Base-by-base conservation (phyloP, 2,113 vertebrate species). In the Crotophaga sulcirostris region DNA sequence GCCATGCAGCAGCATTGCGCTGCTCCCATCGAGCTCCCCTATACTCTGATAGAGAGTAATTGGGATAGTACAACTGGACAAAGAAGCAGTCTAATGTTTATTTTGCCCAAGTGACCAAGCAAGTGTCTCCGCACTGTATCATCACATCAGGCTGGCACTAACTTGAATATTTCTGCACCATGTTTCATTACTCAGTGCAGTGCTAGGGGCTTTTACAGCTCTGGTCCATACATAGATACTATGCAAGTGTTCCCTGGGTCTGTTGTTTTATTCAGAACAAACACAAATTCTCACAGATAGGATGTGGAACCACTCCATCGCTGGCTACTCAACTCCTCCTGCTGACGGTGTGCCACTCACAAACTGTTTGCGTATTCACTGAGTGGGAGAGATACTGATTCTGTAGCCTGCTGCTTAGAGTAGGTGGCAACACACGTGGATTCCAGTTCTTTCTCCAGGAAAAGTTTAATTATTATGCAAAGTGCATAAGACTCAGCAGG, bases 361-460 rank as follows among this genome's bases (percentile, higher is more conserved):
- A 68, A 79, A 93, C 82, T 36, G 60, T 69, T 56, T 85, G 70
- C 4, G 3, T 56, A 40, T 73, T 91, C 54, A 56, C 54, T 83
- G 87, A 85, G 90, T 84, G 84, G 75, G 90, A 94, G 83, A 88
- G 85, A 87, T 20, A 76, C 78, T 69, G 78, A 90, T 85, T 95
- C 83, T 56, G 63, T 24, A 91, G 90, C 90, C 82, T 90, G 74
- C 87, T 91, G 74, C 88, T 75, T 31, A 60, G 84, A 95, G 92
- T 85, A 88, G 95, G 95, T 94, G 90, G 92, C 49, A 78, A 91
- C 94, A 70, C 87, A 96, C 44, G 40, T 68, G 66, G 77, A 93
- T 90, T 60, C 44, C 70, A 85, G 31, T 42, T 89, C 40, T 38
- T 67, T 82, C 82, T 75, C 52, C 56, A 90, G 33, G 45, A 21